A percentile compares a stretch with the other conserved stretches of the same genome.
These are phyloP conservation scores for Lepidocyrtoides sp. DNA, from an alignment of 2,888 invertebrate genomes.

Conservation along the genomic window DNA sequence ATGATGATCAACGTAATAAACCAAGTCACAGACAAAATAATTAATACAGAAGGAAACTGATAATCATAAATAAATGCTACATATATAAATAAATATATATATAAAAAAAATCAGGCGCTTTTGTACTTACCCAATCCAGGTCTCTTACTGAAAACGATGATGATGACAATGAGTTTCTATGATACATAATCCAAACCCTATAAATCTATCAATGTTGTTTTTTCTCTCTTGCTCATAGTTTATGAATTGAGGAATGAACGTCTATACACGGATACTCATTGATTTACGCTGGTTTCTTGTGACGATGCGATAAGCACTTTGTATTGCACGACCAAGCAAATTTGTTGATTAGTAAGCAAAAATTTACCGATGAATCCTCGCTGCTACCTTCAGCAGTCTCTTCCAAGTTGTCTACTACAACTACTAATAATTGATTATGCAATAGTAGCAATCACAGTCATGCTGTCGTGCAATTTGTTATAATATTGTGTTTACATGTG, in stretches of 20 bases:
- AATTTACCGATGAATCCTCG: slow-evolving; percentile 28
- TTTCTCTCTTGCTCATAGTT: background rate
- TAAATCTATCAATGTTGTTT: slow-evolving; percentile 65
- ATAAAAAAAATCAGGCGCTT: background rate
- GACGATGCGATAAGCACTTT: background rate
- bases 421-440: slow-evolving; percentile 12
- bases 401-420: slow-evolving; percentile 21
- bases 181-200: slow-evolving; percentile 53
- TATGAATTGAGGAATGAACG: background rate
- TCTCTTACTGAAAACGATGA: slow-evolving; percentile 38
- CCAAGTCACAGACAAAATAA: slow-evolving; percentile 65
- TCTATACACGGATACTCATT: slow-evolving; percentile 27
- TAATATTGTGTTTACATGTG: background rate
- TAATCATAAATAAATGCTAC: slow-evolving; percentile 3
- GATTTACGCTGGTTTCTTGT: background rate
- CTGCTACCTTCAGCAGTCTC: slow-evolving; percentile 1
- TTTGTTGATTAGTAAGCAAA: slow-evolving; percentile 47
- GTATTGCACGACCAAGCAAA: background rate
- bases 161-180: background rate
- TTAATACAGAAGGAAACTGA: slow-evolving; percentile 63
- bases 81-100: background rate
- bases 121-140: slow-evolving; percentile 74
- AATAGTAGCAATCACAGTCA: slow-evolving; percentile 10
- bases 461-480: slow-evolving; percentile 5
- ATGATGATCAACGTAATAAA: slow-evolving; percentile 59